Evolutionary conservation across 92 coral and sea anemone genomes (phyloP), one percentile per base, ranked within the genome.

Genomic region (Porites cylindrica): DNA sequence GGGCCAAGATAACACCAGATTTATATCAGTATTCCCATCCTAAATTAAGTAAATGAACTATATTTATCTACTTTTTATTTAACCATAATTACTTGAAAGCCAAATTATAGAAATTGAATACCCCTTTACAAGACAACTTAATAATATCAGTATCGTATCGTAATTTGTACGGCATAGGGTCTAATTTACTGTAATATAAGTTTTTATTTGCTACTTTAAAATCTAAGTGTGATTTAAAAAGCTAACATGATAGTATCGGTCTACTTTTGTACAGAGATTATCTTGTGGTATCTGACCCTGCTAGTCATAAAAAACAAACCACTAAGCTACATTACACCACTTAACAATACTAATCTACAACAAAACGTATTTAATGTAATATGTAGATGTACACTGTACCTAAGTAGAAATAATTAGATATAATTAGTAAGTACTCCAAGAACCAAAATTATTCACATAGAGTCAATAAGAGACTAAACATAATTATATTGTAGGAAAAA

Each of bases 331-430:
- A 79, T n/a, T 3, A 67, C 66, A 66, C 54, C 81, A 77, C 82
- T 85, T 82, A 77, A 85, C 82, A 75, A 23, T 51, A 10, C 56
- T 51, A 79, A 78, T 20, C 73, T 84, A 21, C 82, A 75, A 32
- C 64, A 77, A 75, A 60, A 76, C 61, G 78, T 58, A 38, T 14
- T 63, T 29, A 53, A 19, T 21, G 77, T 21, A 56, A 51, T 77
- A 59, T 54, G 71, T 83, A 76, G 52, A 76, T 77, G 38, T 82
- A 52, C 19, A 82, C 32, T 71, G 88, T 73, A 87, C 89, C 94
- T 87, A 91, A 91, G 89, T 91, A 91, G 72, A 77, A 88, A 90
- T 82, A 47, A 63, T 68, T 80, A 89, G 58, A 81, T 81, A 66
- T 20, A 76, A 85, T 87, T 87, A 87, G 94, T 82, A 87, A 47